Conservation (phyloP, 2,888 invertebrate genomes). For the Epinotia bilunana region DNA sequence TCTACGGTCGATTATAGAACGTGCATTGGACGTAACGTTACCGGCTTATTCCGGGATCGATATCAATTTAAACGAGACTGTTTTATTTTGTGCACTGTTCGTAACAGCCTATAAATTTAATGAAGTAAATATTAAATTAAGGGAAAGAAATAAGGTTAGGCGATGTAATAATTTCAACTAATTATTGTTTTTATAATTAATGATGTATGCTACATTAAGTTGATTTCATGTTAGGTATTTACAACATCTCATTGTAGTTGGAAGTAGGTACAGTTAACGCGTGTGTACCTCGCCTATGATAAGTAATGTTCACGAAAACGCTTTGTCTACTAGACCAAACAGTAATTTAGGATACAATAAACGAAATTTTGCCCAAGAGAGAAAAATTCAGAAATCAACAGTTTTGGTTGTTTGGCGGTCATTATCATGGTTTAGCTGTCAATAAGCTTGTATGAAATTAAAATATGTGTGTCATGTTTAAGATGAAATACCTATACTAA, state of each 20-base stretch:
- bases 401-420: not conserved
- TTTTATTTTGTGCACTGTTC: not conserved
- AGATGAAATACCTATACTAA: no score
- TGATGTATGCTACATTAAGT: no score
- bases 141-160: not conserved
- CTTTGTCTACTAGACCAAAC: not conserved
- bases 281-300: no score
- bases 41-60: conserved; percentile 10
- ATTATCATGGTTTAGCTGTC: no score
- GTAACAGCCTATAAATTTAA: not conserved
- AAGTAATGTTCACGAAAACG: not conserved
- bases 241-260: no score
- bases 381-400: not conserved
- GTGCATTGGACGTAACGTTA: conserved; percentile 6
- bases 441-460: no score
- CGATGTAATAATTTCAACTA: no score
- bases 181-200: no score
- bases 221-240: no score
- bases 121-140: not conserved
- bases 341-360: not conserved
- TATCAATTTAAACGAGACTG: not conserved
- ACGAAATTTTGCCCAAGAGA: not conserved
- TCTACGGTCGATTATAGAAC: conserved; percentile 13
- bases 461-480: no score
- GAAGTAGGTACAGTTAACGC: no score